phyloP scores from a whole-genome alignment of 2,113 vertebrate genomes.

The Mola mola region DNA sequence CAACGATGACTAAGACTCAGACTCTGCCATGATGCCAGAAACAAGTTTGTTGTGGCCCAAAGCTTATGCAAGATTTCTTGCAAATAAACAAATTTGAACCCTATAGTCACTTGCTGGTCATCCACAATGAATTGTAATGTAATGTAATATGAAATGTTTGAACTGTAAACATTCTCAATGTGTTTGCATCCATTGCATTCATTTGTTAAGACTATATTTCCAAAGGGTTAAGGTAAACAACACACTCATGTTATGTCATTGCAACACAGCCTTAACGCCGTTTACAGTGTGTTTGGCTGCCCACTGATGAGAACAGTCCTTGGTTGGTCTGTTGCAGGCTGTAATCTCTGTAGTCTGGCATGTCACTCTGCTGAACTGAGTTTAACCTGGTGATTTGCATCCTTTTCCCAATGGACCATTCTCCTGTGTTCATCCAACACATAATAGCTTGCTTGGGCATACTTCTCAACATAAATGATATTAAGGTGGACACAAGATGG shows the following conservation, averaged over 20 bases:
- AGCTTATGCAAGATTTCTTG: too few relatives aligned
- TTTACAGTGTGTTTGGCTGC: slow-evolving; percentile 41
- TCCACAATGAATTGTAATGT: too few relatives aligned
- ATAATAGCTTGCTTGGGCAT: slow-evolving; percentile 27
- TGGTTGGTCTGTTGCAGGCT: slow-evolving; percentile 38
- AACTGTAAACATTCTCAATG: too few relatives aligned
- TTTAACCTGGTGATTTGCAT: slow-evolving; percentile 52
- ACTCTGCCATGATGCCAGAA: too few relatives aligned
- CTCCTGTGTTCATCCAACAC: slow-evolving; percentile 18
- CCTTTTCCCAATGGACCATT: slow-evolving; percentile 22
- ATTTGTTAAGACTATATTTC: too few relatives aligned
- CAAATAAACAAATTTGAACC: too few relatives aligned
- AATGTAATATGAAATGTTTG: too few relatives aligned
- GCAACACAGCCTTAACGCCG: slow-evolving; percentile 20
- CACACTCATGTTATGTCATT: slow-evolving; percentile 23
- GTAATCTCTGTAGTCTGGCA: slow-evolving; percentile 78
- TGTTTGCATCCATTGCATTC: too few relatives aligned
- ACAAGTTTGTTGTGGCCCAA: too few relatives aligned
- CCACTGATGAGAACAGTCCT: slow-evolving; percentile 33
- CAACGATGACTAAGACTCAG: too few relatives aligned
- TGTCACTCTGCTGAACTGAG: slow-evolving; percentile 66
- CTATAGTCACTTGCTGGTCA: too few relatives aligned
- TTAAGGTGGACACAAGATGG: slow-evolving; percentile 34
- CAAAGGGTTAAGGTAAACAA: background rate
- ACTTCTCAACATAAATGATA: slow-evolving; percentile 35